Evolutionary conservation across 2,888 invertebrate genomes (phyloP), one percentile per base, ranked within the genome.

Genomic region (Galerucella nymphaeae): DNA sequence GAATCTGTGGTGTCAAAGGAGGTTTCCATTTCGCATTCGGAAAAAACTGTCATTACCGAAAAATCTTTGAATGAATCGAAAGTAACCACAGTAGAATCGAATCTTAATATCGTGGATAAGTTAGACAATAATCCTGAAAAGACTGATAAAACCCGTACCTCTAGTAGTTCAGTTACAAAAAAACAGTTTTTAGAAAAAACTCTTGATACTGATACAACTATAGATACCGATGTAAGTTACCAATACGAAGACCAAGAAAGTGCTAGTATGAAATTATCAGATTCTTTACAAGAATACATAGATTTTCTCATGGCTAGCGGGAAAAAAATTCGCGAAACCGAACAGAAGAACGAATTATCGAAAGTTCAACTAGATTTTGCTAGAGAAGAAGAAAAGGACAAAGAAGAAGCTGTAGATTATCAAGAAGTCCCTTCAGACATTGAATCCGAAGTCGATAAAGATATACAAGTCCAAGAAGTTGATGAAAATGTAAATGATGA

Each of bases 251-350:
- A 61, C 30, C 59, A 58, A 16, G n/a, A 69, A 53, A 61, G 23
- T 2, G 18, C 59, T 41, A 45, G 42, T 6, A 68, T 63, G 14
- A 48, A 59, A n/a, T 55, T 74, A 16, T 68, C 74, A 14, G 68
- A 74, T 20, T 74, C 64, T 59, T 45, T 70, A 8, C 53, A 70
- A 16, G 70, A 72, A 11, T 72, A 72, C 38, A 65, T 57, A 8
- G 65, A 57, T 16, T 57, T 23, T 10, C 58, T 67, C 14, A 57
- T 58, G 58, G 58, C 66, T 1, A 66, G 50, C 16, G 61, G 61
- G 8, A 61, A 61, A 42, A 65, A 65, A 65, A 18, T 23, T 16
- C 48, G 53, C 0, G 48, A 48, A 16, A 65, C n/a, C 16, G 65
- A 65, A 53, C 45, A 63, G 30, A 65, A 53, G 10, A 38, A 65